Conservation (phyloP, 1,140 invertebrate species). For the Drosophila tristis region DNA sequence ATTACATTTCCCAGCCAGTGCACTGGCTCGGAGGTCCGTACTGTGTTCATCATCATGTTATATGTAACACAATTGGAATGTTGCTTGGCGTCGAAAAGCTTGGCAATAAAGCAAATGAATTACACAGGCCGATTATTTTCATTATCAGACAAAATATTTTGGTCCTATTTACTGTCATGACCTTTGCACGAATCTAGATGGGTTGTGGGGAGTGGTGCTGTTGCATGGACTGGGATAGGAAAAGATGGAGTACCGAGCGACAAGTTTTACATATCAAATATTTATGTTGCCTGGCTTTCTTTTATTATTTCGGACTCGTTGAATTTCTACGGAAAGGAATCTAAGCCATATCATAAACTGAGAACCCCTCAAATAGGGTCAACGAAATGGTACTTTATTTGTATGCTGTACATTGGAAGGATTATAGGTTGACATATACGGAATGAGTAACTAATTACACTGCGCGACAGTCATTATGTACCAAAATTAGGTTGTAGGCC, state of each 20-base stretch:
- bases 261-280: conserved; percentile 50
- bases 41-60: conserved; percentile 75
- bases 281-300: conserved; percentile 42
- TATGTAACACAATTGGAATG: conserved; percentile 74
- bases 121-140: conserved; percentile 62
- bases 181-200: conserved; percentile 63
- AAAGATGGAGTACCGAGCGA: conserved; percentile 25
- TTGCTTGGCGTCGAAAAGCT: conserved; percentile 67
- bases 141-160: conserved; percentile 72
- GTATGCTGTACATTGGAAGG: conserved; percentile 6
- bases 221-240: neutral
- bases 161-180: conserved; percentile 65
- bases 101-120: conserved; percentile 53
- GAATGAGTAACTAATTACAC: too few species aligned
- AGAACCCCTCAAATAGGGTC: conserved; percentile 11
- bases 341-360: conserved; percentile 24
- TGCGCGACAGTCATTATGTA: too few species aligned
- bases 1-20: too few species aligned
- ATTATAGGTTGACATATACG: neutral
- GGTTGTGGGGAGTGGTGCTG: conserved; percentile 4
- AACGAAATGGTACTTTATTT: conserved; percentile 3
- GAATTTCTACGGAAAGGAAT: neutral
- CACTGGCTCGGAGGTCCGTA: conserved; percentile 52
- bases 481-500: too few species aligned
- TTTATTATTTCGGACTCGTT: conserved; percentile 15